A percentile compares a stretch with the other conserved stretches of the same genome.
phyloP scores from a whole-genome alignment of 2,888 invertebrate genomes.

The Noctua pronuba region DNA sequence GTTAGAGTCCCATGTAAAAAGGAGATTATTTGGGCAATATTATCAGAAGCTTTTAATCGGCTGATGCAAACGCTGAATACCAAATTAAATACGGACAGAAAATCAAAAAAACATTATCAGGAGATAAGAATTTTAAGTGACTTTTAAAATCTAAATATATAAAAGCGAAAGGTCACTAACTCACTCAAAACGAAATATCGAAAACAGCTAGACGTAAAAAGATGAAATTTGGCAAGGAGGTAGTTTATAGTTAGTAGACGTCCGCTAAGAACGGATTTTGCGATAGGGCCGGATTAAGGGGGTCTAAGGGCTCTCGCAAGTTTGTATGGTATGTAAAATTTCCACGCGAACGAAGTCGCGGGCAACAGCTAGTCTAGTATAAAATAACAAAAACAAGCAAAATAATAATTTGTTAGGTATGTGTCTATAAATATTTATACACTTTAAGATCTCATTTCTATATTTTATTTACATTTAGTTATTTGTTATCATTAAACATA shows the following conservation, averaged over 20 bases:
- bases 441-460: not conserved
- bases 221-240: too few species aligned
- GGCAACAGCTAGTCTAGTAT: too few species aligned
- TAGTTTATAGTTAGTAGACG: too few species aligned
- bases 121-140: not conserved
- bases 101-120: not conserved
- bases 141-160: not conserved
- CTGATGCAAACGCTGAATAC: not conserved
- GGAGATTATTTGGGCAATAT: not conserved
- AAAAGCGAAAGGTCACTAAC: too few species aligned
- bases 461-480: not conserved
- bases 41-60: not conserved
- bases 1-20: not conserved
- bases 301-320: too few species aligned
- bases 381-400: not conserved
- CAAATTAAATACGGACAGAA: not conserved
- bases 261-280: too few species aligned
- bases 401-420: not conserved
- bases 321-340: too few species aligned
- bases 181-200: too few species aligned
- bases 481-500: not conserved
- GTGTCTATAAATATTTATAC: not conserved
- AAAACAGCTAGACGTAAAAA: too few species aligned
- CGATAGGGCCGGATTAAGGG: too few species aligned
- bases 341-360: too few species aligned